Percentiles rank a stretch among this genome's conserved stretches.
phyloP scores from a whole-genome alignment of 2,113 vertebrate species.

The Maccullochella peelii region DNA sequence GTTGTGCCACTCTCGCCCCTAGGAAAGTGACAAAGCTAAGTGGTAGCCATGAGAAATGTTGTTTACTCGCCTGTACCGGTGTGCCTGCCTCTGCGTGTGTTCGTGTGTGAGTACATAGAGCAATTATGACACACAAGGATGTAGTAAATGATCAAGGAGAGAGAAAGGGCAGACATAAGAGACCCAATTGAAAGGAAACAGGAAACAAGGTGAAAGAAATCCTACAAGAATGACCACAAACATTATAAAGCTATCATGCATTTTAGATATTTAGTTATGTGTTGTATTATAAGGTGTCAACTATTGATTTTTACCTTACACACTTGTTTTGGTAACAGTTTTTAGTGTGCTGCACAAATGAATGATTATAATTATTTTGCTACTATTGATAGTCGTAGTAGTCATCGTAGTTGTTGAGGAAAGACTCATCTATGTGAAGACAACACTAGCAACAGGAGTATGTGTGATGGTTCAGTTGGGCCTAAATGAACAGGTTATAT shows the following conservation, averaged over 20 bases:
- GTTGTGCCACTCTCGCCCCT: slow-evolving; percentile 53
- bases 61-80: slow-evolving; percentile 43
- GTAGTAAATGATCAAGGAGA: slow-evolving; percentile 45
- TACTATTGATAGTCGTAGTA: neutral
- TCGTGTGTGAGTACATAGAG: neutral
- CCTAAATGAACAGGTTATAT: slow-evolving; percentile 24
- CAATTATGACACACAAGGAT: slow-evolving; percentile 53
- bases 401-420: neutral
- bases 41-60: slow-evolving; percentile 64
- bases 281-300: neutral
- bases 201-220: slow-evolving; percentile 15
- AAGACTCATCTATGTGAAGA: neutral
- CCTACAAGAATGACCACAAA: neutral
- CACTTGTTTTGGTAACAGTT: neutral
- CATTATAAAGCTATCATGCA: neutral
- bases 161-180: neutral
- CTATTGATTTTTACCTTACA: neutral
- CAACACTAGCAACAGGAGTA: neutral
- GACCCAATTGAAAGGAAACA: slow-evolving; percentile 17
- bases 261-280: neutral
- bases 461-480: neutral
- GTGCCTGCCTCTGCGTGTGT: neutral
- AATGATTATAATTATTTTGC: neutral
- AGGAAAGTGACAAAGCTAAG: slow-evolving; percentile 68
- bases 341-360: neutral